phyloP scores from a whole-genome alignment of 2,797 vertebrate genomes.

The Chrosomus eos region DNA sequence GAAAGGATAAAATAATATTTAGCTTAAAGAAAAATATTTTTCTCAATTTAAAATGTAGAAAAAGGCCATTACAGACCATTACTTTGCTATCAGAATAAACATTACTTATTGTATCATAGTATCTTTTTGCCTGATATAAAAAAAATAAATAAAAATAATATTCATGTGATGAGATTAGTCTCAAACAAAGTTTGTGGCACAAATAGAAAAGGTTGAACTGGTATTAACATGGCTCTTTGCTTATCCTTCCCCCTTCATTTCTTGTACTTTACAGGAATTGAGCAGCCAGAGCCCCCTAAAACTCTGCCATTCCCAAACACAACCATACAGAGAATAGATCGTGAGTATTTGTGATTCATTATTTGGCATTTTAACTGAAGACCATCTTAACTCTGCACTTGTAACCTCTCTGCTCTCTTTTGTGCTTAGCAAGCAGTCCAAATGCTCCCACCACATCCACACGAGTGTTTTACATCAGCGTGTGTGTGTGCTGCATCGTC shows the following conservation, averaged over 20 bases:
- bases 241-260: conserved; percentile 54
- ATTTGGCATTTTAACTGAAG: background rate
- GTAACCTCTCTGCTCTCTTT: background rate
- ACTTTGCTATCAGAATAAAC: background rate
- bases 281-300: conserved; percentile 78
- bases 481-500: conserved; percentile 97
- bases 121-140: background rate
- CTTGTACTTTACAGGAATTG: conserved; percentile 74
- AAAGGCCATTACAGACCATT: background rate
- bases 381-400: background rate
- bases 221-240: conserved; percentile 40
- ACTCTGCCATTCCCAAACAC: conserved; percentile 70
- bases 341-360: conserved; percentile 75
- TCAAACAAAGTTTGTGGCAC: background rate
- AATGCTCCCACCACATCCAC: conserved; percentile 93
- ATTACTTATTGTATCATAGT: background rate
- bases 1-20: background rate
- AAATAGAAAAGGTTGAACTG: background rate
- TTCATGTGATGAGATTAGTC: background rate
- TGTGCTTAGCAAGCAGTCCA: conserved; percentile 82
- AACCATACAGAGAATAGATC: conserved; percentile 77
- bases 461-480: conserved; percentile 98
- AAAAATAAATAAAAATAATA: background rate
- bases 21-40: background rate
- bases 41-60: background rate